Evolutionary conservation across 2,113 vertebrate genomes (phyloP), one percentile per base, ranked within the genome.

Genomic region (Pan troglodytes): DNA sequence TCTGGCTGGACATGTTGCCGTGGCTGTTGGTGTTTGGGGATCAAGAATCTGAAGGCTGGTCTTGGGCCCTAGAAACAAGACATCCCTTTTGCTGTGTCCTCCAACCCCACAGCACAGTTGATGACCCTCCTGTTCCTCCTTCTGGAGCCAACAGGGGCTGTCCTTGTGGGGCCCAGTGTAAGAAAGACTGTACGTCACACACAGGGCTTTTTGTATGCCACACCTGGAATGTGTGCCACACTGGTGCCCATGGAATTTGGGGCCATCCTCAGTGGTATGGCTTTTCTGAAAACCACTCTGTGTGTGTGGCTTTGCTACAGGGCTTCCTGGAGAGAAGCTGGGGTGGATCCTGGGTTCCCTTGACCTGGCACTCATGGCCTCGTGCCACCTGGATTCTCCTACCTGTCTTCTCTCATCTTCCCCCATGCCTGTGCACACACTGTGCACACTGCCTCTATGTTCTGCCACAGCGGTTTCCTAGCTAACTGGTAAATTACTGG

Each of bases 271-370:
- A 32, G 68, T 23, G 17, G 57, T 52, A 30, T 76, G n/a, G n/a
- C 82, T 90, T 64, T 52, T 94, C 45, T 55, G 40, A 94, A 80
- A 55, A 72, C 30, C 30, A 50, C n/a, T 84, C 16, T 20, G 11
- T 57, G 68, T 32, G 18, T 55, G 25, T 64, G 45, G 50, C 30
- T 89, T 91, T 80, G 43, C 32, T 59, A 22, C 23, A 70, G 7
- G 11, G 50, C 7, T 8, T 32, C 80, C 78, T 78, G 76, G 48
- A 43, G 3, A 38, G 35, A 32, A 43, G 48, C 13, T 48, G 50
- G 68, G 6, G 3, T 70, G 35, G 68, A 52, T 22, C 38, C 27
- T 43, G 23, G 45, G 25, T 10, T 45, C 11, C 38, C 78, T 38
- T 55, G 72, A 27, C 10, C 48, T 92, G 79, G n/a, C 4, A 3